Base-by-base conservation (phyloP, 2,113 vertebrate species). In the Sialia sialis region DNA sequence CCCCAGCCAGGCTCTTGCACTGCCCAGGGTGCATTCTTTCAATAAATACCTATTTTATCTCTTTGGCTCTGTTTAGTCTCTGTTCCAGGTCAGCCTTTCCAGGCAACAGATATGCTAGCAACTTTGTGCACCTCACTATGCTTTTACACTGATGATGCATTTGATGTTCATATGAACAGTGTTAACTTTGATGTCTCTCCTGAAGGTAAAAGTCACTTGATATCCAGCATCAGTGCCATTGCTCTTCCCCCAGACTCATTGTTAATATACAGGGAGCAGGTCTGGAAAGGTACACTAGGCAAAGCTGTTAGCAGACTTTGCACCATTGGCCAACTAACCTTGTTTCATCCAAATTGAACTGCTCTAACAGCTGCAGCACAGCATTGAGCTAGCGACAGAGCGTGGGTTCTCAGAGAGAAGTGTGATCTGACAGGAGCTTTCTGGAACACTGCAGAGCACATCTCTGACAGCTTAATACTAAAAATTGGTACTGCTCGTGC, bases 401-500 rank as follows among this genome's bases (percentile, higher is more conserved):
- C 29, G 20, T 0, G 2, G 4, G 15, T 11, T 43, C 38, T 64
- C 25, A 78, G 32, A 6, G 14, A 43, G 49, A 44, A 9, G 7
- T 19, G 25, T 0, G 0, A 19, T 36, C 49, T 0, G 0, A 30
- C 0, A 0, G 15, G 36, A 23, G 44, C 26, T 43, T 43, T 66
- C 49, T 44, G 39, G 26, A 66, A 30, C 16, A 16, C 49, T 36
- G 26, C 32, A 55, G 39, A 44, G 20, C 0, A 1, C 23, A 29
- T 22, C 23, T 52, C 59, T 34, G 30, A 23, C 46, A 64, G 38
- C 32, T 29, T 23, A 22, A 29, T 9, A 17, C 46, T 25, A 34
- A 30, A 25, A 78, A 13, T 3, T 23, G 18, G 30, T 78, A 43
- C 9, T 64, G 48, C 25, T 54, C 48, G 34, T 0, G 0, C 19